phyloP scores from a whole-genome alignment of 2,888 invertebrate genomes.

The Falcaria lacertinaria region DNA sequence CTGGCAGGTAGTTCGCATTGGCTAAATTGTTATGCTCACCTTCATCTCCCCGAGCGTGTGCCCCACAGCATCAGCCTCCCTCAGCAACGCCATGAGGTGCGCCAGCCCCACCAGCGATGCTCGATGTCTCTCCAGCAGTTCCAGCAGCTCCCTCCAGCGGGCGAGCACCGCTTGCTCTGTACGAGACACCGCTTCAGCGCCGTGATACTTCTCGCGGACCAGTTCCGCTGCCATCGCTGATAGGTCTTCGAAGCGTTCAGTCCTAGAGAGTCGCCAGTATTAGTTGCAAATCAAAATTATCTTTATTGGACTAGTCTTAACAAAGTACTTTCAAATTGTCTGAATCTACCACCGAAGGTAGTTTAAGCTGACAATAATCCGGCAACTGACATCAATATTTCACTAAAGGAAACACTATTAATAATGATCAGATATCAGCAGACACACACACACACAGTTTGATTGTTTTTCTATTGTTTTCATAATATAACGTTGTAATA shows the following conservation, averaged over 20 bases:
- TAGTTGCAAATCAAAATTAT: too few relatives aligned
- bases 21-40: constrained; percentile 64
- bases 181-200: constrained; percentile 86
- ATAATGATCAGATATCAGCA: too few relatives aligned
- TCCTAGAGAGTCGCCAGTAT: constrained; percentile 57
- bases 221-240: constrained; percentile 96
- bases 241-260: constrained; percentile 96
- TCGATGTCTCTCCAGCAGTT: constrained; percentile 90
- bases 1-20: too few relatives aligned
- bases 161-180: constrained; percentile 88
- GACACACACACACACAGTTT: too few relatives aligned
- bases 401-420: too few relatives aligned
- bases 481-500: too few relatives aligned
- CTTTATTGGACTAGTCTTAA: too few relatives aligned
- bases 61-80: constrained; percentile 94
- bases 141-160: constrained; percentile 92
- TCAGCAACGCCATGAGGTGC: constrained; percentile 90
- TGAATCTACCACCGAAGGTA: too few relatives aligned
- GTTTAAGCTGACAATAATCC: too few relatives aligned
- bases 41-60: constrained; percentile 92
- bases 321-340: not conserved
- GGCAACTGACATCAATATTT: too few relatives aligned
- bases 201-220: constrained; percentile 94
- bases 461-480: too few relatives aligned
- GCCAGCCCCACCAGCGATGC: constrained; percentile 88